A percentile compares a stretch with the other conserved stretches of the same genome.
These are phyloP conservation scores for Aspidiotus rigidus DNA, from an alignment of 2,888 invertebrate genomes.

Conservation along the genomic window DNA sequence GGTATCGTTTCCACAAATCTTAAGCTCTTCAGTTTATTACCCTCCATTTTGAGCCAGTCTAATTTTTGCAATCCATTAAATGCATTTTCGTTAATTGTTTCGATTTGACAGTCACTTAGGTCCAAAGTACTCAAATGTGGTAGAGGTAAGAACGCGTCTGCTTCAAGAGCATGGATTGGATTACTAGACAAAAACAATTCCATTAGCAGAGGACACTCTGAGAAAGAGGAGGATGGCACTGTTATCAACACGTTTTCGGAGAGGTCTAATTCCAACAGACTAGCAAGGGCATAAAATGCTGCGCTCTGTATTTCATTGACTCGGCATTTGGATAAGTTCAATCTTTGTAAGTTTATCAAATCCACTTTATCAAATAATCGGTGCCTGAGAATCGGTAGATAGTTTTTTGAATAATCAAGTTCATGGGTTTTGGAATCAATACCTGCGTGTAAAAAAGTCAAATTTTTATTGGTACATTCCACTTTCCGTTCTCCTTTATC, in stretches of 20 bases:
- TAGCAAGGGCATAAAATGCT: constrained; percentile 73
- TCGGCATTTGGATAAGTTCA: constrained; percentile 69
- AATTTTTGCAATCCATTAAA: constrained; percentile 71
- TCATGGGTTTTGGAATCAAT: constrained; percentile 80
- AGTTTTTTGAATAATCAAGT: constrained; percentile 73
- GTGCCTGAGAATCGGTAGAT: constrained; percentile 59
- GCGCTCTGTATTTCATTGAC: constrained; percentile 67
- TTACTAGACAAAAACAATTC: constrained; percentile 70
- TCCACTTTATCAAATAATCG: constrained; percentile 70
- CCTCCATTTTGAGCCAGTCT: constrained; percentile 75
- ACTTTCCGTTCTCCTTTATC: constrained; percentile 59
- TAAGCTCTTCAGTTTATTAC: constrained; percentile 55
- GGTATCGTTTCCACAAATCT: constrained; percentile 53
- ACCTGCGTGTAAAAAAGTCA: constrained; percentile 66
- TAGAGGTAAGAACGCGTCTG: constrained; percentile 63
- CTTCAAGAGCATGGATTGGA: constrained; percentile 63
- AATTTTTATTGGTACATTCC: constrained; percentile 69
- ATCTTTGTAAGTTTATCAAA: constrained; percentile 75
- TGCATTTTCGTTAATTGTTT: constrained; percentile 64
- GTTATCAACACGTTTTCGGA: constrained; percentile 68
- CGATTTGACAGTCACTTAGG: constrained; percentile 69
- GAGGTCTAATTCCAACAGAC: constrained; percentile 79
- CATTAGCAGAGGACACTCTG: constrained; percentile 71
- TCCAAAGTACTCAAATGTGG: constrained; percentile 70
- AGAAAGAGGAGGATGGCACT: constrained; percentile 69